These are phyloP conservation scores for Galerucella nymphaeae DNA, from an alignment of 2,888 invertebrate genomes.

Conservation along the genomic window DNA sequence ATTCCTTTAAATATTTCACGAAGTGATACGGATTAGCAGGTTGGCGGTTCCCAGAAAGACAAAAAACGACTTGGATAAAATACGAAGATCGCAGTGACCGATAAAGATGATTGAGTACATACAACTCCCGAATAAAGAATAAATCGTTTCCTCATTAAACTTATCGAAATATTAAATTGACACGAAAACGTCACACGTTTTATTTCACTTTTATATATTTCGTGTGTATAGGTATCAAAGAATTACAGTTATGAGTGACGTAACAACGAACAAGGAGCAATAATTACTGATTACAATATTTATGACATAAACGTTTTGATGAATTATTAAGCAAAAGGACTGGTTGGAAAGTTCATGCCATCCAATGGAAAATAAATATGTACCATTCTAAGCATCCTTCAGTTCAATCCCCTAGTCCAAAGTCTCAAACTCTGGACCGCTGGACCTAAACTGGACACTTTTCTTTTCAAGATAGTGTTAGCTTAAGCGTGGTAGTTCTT, in stretches of 20 bases:
- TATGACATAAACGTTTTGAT: too few species aligned
- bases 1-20: slow-evolving; percentile 19
- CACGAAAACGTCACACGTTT: slow-evolving; percentile 16
- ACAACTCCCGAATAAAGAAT: slow-evolving; percentile 19
- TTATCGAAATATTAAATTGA: slow-evolving; percentile 17
- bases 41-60: slow-evolving; percentile 16
- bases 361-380: too few species aligned
- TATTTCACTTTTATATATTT: background rate
- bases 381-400: too few species aligned
- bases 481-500: too few species aligned
- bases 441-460: too few species aligned
- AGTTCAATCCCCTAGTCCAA: too few species aligned
- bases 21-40: slow-evolving; percentile 24
- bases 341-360: too few species aligned
- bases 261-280: too few species aligned
- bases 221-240: background rate
- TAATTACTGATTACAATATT: too few species aligned
- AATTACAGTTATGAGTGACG: background rate
- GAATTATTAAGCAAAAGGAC: too few species aligned
- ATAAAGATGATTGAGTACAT: slow-evolving; percentile 25
- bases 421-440: too few species aligned
- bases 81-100: slow-evolving; percentile 10
- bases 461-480: too few species aligned
- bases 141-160: slow-evolving; percentile 16
- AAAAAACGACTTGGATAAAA: slow-evolving; percentile 29